Evolutionary conservation across 2,113 vertebrate genomes (phyloP), one percentile per base, ranked within the genome.

Genomic region (Halichoeres trimaculatus): DNA sequence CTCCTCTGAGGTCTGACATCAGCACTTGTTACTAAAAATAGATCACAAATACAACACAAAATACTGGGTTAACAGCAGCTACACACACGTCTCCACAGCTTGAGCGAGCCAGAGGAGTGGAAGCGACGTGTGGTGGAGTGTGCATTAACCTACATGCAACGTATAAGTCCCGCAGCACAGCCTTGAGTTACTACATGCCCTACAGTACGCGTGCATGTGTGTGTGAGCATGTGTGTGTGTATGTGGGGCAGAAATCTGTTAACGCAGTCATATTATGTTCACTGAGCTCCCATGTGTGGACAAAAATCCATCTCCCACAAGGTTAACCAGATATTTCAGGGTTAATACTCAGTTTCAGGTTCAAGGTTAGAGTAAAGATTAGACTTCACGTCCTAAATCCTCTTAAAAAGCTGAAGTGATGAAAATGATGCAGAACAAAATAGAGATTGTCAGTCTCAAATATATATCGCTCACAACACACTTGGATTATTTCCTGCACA

Each of bases 61-160:
- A 2, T 16, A 66, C 8, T 50, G 26, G 41, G 47, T 40, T 61
- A 59, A 41, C 53, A 50, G 45, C 56, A 41, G 41, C 53, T n/a
- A 60, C 26, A 65, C 35, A 45, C 50, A 26, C n/a, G 17, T 45
- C 26, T 53, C 53, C 70, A 60, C 64, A 74, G 55, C 16, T 17
- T 19, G 64, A 56, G 38, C 38, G 17, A 16, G 60, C 72, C 68
- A 70, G 61, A 81, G 70, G 79, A 83, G 53, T 76, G 73, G 74
- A 78, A 84, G 80, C 76, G 73, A 41, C 64, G 76, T 78, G 74
- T 47, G 64, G 76, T 60, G 75, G 74, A 87, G 74, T 83, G 87
- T 85, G 91, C 88, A 92, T 93, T 94, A 93, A 90, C 87, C 91
- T 85, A 92, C 69, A 78, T 91, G 80, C 56, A 48, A 35, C 14